phyloP scores from a whole-genome alignment of 2,797 vertebrate species.

The Cyclopterus lumpus region DNA sequence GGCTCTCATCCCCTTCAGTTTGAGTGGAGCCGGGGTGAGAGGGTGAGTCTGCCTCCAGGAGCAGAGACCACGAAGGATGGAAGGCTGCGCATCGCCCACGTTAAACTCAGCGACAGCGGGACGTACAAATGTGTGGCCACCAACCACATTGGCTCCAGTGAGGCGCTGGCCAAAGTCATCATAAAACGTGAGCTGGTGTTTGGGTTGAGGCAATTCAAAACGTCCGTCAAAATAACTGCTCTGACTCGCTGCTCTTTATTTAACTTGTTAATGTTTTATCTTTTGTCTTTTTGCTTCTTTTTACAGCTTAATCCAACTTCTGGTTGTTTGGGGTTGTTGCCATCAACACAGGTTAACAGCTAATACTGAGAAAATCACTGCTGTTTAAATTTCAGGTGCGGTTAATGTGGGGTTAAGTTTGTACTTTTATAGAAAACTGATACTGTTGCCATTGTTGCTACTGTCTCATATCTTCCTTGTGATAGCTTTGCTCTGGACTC shows the following conservation, averaged over 20 bases:
- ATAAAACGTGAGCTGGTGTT: constrained; percentile 86
- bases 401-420: constrained; percentile 28
- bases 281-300: constrained; percentile 4
- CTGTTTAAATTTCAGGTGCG: constrained; percentile 8
- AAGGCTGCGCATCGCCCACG: constrained; percentile 78
- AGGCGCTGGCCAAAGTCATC: constrained; percentile 81
- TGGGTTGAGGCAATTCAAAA: not conserved
- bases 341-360: not conserved
- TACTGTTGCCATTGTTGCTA: constrained; percentile 5
- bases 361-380: constrained; percentile 15
- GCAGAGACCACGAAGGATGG: constrained; percentile 74
- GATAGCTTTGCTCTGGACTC: constrained; percentile 22
- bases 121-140: constrained; percentile 90
- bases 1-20: constrained; percentile 90
- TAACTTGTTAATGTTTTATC: not conserved
- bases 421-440: constrained; percentile 40
- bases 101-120: constrained; percentile 78
- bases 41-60: constrained; percentile 66
- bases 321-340: not conserved
- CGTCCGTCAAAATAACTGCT: not conserved
- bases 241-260: not conserved
- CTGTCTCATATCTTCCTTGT: constrained; percentile 5
- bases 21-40: constrained; percentile 85
- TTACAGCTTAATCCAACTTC: constrained; percentile 62
- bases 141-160: constrained; percentile 88